Evolutionary conservation across 2,888 invertebrate genomes (phyloP), one percentile per base, ranked within the genome.

Genomic region (Caenorhabditis angaria): DNA sequence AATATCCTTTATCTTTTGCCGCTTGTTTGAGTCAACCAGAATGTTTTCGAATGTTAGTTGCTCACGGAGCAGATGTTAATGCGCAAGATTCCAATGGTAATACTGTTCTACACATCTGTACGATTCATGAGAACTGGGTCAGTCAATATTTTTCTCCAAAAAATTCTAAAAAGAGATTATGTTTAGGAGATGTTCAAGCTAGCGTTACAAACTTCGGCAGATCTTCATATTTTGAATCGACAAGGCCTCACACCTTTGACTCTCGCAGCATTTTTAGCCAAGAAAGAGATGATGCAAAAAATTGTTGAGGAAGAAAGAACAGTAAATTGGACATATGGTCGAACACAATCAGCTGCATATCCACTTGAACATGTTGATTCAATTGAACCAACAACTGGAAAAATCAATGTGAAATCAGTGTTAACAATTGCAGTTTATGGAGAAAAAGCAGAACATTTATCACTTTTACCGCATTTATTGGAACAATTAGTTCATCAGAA

Each of bases 21-120:
- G 97, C 97, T 0, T 97, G 97, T 85, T 90, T 97, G 5, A 94
- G 94, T 0, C 96, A 97, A 88, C 97, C 97, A 88, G 97, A 97
- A 88, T 96, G 95, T 88, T 96, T 95, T 86, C 91, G 97, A 0
- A 90, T 99, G 85, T 93, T 97, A 82, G 89, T 97, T 65, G 94
- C 96, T 0, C 92, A 94, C 86, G 96, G 96, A 18, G 97, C 96
- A 0, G 92, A 97, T 90, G 94, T 96, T 0, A 93, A 97, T 88
- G 92, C 93, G 35, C 94, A 95, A 88, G 97, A 97, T 87, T 94
- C 94, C 0, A 97, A 97, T 88, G 97, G 97, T 47, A 97, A 97
- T 88, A 97, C 96, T 0, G 94, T 95, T 0, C 90, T 97, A 47
- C 97, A 99, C 88, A 93, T 97, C 92, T 91, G 97, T 61, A 95